Conservation (phyloP, 2,888 invertebrate genomes). For the Pheosia gnoma region DNA sequence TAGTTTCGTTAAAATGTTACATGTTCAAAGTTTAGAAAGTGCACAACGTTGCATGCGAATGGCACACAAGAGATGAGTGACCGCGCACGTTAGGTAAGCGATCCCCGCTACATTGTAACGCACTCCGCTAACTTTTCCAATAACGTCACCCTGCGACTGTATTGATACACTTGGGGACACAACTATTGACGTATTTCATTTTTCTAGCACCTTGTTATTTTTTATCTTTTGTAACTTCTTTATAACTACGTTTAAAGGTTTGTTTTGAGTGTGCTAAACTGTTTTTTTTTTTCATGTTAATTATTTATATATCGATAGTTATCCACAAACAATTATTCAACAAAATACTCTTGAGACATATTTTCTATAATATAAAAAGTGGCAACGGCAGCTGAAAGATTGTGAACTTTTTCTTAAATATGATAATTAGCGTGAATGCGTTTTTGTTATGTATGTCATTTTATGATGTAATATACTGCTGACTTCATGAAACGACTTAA, state of each 20-base stretch:
- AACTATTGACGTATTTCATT: conserved; percentile 10
- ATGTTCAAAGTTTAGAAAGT: background rate
- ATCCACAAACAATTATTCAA: no score
- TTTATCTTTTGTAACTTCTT: background rate
- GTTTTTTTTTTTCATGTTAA: background rate
- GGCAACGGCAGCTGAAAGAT: no score
- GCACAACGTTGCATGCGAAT: conserved; percentile 15
- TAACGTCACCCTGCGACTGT: conserved; percentile 42
- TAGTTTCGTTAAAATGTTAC: background rate
- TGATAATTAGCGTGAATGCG: background rate
- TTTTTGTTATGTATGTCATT: background rate
- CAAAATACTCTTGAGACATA: no score
- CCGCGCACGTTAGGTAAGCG: background rate
- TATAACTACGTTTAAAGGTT: background rate
- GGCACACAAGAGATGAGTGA: background rate
- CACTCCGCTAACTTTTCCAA: conserved; percentile 57
- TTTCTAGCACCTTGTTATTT: background rate
- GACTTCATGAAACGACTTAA: conserved; percentile 2
- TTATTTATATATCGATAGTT: no score
- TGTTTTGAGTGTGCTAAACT: background rate
- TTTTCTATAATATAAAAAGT: no score
- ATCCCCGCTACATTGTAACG: conserved; percentile 47
- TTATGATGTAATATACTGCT: background rate
- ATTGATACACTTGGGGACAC: conserved; percentile 36
- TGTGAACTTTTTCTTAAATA: background rate